phyloP scores from a whole-genome alignment of 2,888 invertebrate species.

The Yponomeuta malinellus region DNA sequence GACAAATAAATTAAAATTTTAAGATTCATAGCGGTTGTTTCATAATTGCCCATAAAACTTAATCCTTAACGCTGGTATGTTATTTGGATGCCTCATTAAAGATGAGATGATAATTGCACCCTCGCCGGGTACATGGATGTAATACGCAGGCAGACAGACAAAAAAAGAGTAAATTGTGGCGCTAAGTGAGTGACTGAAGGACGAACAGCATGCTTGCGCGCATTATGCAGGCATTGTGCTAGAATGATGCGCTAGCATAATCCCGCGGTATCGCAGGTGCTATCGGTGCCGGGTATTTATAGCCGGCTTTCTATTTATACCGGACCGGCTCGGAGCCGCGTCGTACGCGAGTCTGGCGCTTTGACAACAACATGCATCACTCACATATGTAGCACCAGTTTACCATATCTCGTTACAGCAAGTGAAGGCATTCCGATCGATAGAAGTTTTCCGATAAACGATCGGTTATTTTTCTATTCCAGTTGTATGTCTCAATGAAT shows the following conservation, averaged over 20 bases:
- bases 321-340: slow-evolving; percentile 50
- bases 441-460: not conserved
- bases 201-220: slow-evolving; percentile 2
- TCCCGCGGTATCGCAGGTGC: slow-evolving; percentile 41
- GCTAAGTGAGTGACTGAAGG: slow-evolving; percentile 5
- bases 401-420: not conserved
- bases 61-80: slow-evolving; percentile 1
- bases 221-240: slow-evolving; percentile 13
- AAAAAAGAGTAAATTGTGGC: not conserved
- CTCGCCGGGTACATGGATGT: not conserved
- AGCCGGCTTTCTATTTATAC: slow-evolving; percentile 62
- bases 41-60: not conserved
- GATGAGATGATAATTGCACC: not conserved
- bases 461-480: not conserved
- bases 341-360: slow-evolving; percentile 9
- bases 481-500: not conserved
- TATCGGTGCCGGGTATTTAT: slow-evolving; percentile 64
- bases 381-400: not conserved
- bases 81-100: not conserved
- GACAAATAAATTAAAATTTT: slow-evolving; percentile 25
- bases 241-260: slow-evolving; percentile 5
- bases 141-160: slow-evolving; percentile 6
- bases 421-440: not conserved
- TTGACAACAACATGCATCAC: not conserved
- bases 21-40: slow-evolving; percentile 12